A percentile compares a stretch with the other conserved stretches of the same genome.
Conservation (phyloP, 2,797 vertebrate species). For the Peromyscus eremicus region DNA sequence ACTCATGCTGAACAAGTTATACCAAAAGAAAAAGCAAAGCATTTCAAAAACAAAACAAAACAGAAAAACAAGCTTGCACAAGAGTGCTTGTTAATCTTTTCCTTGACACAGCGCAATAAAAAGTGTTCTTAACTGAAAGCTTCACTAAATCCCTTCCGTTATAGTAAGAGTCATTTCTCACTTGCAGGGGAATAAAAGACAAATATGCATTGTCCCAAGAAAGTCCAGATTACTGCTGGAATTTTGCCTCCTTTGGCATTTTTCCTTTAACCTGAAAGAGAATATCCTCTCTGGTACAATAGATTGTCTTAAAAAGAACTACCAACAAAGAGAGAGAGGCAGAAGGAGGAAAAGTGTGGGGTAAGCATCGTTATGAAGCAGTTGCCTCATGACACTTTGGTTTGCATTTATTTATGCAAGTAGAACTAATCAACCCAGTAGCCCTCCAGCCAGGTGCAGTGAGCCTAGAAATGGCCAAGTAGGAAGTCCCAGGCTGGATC, state of each 20-base stretch:
- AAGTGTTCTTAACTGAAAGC: neutral
- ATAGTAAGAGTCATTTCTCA: constrained; percentile 47
- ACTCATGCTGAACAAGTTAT: neutral
- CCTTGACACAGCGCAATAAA: neutral
- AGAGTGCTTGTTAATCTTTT: constrained; percentile 34
- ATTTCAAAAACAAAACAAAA: neutral
- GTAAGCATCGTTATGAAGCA: neutral
- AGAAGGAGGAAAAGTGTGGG: neutral
- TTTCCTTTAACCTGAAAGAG: constrained; percentile 65
- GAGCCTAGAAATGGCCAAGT: neutral
- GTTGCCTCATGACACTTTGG: neutral
- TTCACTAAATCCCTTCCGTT: constrained; percentile 36
- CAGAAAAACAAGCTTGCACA: neutral
- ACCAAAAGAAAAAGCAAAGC: constrained; percentile 38
- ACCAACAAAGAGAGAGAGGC: neutral
- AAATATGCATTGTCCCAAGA: constrained; percentile 59
- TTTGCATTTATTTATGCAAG: constrained; percentile 25
- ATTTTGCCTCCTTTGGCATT: constrained; percentile 65
- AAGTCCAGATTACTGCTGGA: constrained; percentile 62
- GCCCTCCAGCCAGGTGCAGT: neutral
- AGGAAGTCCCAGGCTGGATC: neutral
- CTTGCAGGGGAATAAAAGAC: constrained; percentile 51
- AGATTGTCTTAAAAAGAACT: constrained; percentile 39
- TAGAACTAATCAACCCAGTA: neutral
- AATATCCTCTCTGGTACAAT: constrained; percentile 23